Base-by-base conservation (phyloP, 1,140 invertebrate genomes). In the Saccostrea echinata region DNA sequence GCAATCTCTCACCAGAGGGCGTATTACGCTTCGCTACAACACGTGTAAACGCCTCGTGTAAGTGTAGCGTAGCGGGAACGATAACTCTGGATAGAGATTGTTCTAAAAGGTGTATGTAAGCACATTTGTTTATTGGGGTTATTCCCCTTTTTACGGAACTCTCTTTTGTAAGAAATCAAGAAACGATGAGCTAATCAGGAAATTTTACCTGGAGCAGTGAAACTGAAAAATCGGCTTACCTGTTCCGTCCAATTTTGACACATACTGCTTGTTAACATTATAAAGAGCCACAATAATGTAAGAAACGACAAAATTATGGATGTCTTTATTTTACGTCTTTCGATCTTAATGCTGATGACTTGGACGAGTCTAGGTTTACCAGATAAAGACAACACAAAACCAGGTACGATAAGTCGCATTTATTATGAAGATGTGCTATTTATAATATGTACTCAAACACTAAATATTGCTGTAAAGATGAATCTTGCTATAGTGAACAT, bases 321-420 rank as follows among this genome's bases (percentile, higher is more conserved):
- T 33, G 68, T 16, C 33, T 76, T 76, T 27, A 76, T 33, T 33
- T 76, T 76, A 33, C 27, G 30, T 27, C 68, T 76, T 30, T 30
- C 30, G 30, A 16, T 76, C 13, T 33, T 33, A 3, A 3, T 76
- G 13, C 27, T 76, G 24, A 12, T 76, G 27, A 33, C 30, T 33
- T 30, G 12, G 68, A 30, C 27, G 0, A 33, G 68, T 33, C 30
- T 11, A 12, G 16, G 68, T 76, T 76, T 76, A 76, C 68, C 68
- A 30, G 68, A 76, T 27, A 33, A 33, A 76, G 68, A 76, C 30
- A 76, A 1, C 11, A 3, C 16, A 76, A 76, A 3, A 30, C 6
- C 68, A 76, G 68, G 68, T 76, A n/a, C n/a, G n/a, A n/a, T n/a
- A 27, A 76, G 68, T 30, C 68, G 30, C 24, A 76, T 76, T 76